These are phyloP conservation scores for Danio aesculapii DNA, from an alignment of 2,797 vertebrate genomes.

Conservation along the genomic window DNA sequence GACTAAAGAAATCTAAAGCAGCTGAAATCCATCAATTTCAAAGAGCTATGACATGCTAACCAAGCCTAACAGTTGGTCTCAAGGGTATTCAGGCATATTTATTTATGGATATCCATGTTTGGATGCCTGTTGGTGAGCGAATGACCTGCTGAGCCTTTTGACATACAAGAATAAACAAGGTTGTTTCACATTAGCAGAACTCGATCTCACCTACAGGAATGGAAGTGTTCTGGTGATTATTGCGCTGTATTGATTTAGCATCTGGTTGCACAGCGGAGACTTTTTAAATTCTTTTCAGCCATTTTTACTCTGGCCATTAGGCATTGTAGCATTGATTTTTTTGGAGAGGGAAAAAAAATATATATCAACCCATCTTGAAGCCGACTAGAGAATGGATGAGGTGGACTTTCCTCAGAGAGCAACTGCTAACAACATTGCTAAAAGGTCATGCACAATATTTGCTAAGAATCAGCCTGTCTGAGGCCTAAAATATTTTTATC, in stretches of 20 bases:
- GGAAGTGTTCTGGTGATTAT: conserved; percentile 47
- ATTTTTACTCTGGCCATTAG: conserved; percentile 48
- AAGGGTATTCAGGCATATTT: conserved; percentile 7
- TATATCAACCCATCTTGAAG: background rate
- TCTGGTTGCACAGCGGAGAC: conserved; percentile 24
- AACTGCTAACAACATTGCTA: conserved; percentile 5
- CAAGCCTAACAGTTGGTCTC: background rate
- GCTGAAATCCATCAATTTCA: conserved; percentile 1
- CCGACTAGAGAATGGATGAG: background rate
- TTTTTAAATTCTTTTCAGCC: conserved; percentile 44
- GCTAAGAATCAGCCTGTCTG: background rate
- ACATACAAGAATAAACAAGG: conserved; percentile 32
- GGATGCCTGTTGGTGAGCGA: conserved; percentile 14
- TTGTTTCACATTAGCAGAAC: conserved; percentile 42
- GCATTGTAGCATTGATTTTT: conserved; percentile 41
- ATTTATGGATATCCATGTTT: background rate
- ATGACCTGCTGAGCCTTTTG: background rate
- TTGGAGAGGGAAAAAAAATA: conserved; percentile 20
- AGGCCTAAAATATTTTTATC: background rate
- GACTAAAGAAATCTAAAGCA: background rate
- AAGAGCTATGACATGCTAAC: background rate
- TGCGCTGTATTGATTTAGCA: conserved; percentile 37
- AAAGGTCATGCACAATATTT: conserved; percentile 13
- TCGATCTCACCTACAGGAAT: conserved; percentile 33
- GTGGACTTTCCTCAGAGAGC: background rate